Conservation (phyloP, 2,797 vertebrate genomes). For the Babyrousa celebensis region DNA sequence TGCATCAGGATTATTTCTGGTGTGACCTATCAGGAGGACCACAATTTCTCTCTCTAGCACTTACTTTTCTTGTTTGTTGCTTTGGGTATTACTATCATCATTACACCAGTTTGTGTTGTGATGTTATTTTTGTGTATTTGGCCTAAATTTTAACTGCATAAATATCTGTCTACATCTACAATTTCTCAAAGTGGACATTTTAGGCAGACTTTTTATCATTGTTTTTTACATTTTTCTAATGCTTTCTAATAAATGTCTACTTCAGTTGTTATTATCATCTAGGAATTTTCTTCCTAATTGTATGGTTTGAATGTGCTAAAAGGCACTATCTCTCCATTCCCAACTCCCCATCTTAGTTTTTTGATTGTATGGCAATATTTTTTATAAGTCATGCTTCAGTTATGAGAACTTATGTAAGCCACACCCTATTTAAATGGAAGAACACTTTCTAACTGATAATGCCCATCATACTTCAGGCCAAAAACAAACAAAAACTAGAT, state of each 20-base stretch:
- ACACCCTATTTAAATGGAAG: not conserved
- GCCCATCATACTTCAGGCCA: not conserved
- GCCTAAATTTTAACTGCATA: not conserved
- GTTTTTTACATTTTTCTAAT: conserved; percentile 1
- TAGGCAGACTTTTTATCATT: not conserved
- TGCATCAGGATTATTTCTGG: not conserved
- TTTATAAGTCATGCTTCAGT: not conserved
- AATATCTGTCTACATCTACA: not conserved
- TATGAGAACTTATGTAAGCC: not conserved
- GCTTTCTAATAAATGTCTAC: not conserved
- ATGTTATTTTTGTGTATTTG: not conserved
- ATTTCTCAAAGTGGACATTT: not conserved
- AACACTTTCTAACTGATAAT: not conserved
- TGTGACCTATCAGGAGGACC: too few relatives aligned
- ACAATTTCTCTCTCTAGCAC: not conserved
- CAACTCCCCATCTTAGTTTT: not conserved
- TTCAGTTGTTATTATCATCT: not conserved
- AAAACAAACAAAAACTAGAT: not conserved
- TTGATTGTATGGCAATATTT: not conserved
- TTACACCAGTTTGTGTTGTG: not conserved
- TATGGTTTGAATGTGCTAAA: not conserved
- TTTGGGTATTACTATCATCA: not conserved
- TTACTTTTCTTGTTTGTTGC: not conserved
- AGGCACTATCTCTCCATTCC: not conserved
- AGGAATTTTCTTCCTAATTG: not conserved